Base-by-base conservation (phyloP, 2,888 invertebrate species). In the Amiota communis region DNA sequence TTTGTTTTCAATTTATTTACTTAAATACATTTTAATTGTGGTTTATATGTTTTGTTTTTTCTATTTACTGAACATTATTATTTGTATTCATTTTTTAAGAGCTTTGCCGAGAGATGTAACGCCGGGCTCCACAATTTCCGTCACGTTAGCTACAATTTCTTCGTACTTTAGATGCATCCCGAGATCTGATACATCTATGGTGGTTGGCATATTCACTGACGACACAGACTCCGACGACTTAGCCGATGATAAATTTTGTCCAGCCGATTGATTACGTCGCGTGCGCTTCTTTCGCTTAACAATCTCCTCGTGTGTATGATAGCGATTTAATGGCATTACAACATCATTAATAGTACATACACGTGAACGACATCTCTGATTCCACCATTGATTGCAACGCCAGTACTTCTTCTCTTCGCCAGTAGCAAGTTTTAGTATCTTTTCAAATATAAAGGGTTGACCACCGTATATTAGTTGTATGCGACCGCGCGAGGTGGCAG, bases 351-450 rank as follows among this genome's bases (percentile, higher is more conserved):
- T 86, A 10, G 90, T 90, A 59, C 86, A 90, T 2, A 90, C 90
- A n/a, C 90, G 85, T 0, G 90, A 89, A 9, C 90, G 87, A 75
- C 90, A 90, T 78, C 88, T 89, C 74, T 89, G 89, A 76, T 90
- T 90, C 90, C 90, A 90, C 90, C 90, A 90, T 76, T 90, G 90
- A 76, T 90, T 90, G 77, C 90, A 90, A 48, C 90, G 86, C 90
- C 90, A 90, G 72, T 88, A 89, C 71, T 89, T 89, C 72, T 89
- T 89, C 78, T 88, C 88, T 72, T 88, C 87, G 1, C 88, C 89
- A 8, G 84, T 84, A 2, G 88, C 79, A 12, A 88, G 76, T 77
- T 88, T 89, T 10, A 89, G 75, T 8, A 85, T 87, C 79, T 90
- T 90, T 77, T 90, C 90, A 73, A 88, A 90, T 72, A 90, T 90